Evolutionary conservation across 2,113 vertebrate species (phyloP).

Genomic region (Rissa tridactyla): DNA sequence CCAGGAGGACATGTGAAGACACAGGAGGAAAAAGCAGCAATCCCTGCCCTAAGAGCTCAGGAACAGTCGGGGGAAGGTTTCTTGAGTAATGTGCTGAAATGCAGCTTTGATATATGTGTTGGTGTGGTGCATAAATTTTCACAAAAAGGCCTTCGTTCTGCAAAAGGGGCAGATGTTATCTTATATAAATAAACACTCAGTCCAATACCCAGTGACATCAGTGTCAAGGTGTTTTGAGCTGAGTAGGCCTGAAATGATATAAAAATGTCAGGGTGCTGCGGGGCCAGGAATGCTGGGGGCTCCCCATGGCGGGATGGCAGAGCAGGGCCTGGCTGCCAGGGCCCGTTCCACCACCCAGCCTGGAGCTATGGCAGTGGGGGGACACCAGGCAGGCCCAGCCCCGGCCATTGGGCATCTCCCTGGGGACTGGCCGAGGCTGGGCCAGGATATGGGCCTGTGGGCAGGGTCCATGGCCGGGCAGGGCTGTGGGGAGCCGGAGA

Average conservation of each 20-base stretch:
- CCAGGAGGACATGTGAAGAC: not conserved
- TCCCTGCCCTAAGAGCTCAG: not conserved
- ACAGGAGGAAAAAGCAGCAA: not conserved
- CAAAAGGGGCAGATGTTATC: not conserved
- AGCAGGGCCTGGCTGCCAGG: not conserved
- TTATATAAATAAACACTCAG: not conserved
- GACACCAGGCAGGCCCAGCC: not conserved
- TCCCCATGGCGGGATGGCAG: not conserved
- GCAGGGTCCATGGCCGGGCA: not conserved
- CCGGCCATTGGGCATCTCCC: accelerated
- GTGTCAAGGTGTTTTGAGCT: not conserved
- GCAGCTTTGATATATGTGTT: not conserved
- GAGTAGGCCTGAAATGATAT: not conserved
- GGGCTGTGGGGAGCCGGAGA: not conserved
- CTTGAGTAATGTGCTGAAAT: not conserved
- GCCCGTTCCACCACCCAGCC: not conserved
- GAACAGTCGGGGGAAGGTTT: not conserved
- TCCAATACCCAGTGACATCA: not conserved
- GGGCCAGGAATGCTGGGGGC: not conserved
- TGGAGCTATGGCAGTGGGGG: not conserved
- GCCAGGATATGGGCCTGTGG: accelerated
- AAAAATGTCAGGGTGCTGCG: not conserved
- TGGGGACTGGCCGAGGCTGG: not conserved
- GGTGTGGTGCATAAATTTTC: not conserved
- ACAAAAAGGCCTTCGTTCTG: not conserved